Conservation (phyloP, 2,888 invertebrate genomes). For the Bembecia ichneumoniformis region DNA sequence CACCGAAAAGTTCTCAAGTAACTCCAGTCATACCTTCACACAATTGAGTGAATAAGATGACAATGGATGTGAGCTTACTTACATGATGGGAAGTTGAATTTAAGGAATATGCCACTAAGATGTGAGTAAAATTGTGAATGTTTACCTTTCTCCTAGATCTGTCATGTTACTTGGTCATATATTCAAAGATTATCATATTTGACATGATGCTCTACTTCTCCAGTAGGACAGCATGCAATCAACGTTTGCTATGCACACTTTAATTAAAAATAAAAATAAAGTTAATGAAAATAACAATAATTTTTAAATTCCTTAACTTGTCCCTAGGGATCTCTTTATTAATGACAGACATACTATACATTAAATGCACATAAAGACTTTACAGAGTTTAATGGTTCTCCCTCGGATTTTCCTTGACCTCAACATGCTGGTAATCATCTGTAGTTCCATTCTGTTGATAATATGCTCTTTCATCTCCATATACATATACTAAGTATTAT, state of each 20-base stretch:
- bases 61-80: constrained; percentile 88
- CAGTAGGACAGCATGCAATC: too few relatives aligned
- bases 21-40: constrained; percentile 84
- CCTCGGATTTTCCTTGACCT: constrained; percentile 55
- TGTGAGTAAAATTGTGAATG: constrained; percentile 52
- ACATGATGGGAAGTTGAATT: constrained; percentile 84
- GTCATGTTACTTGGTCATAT: too few relatives aligned
- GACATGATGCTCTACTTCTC: too few relatives aligned
- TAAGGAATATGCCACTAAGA: constrained; percentile 64
- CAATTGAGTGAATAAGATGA: constrained; percentile 88
- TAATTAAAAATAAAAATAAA: too few relatives aligned
- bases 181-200: too few relatives aligned
- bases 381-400: constrained; percentile 62
- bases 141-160: too few relatives aligned
- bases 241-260: too few relatives aligned
- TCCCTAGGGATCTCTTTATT: too few relatives aligned
- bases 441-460: constrained; percentile 57
- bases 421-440: constrained; percentile 61
- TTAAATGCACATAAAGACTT: constrained; percentile 7
- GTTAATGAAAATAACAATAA: too few relatives aligned
- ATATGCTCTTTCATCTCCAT: constrained; percentile 59
- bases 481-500: constrained; percentile 53
- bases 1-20: constrained; percentile 84
- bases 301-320: too few relatives aligned
- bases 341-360: too few relatives aligned